phyloP scores from a whole-genome alignment of 2,888 invertebrate genomes.

The Pseudococcus jackbeardsleyi region DNA sequence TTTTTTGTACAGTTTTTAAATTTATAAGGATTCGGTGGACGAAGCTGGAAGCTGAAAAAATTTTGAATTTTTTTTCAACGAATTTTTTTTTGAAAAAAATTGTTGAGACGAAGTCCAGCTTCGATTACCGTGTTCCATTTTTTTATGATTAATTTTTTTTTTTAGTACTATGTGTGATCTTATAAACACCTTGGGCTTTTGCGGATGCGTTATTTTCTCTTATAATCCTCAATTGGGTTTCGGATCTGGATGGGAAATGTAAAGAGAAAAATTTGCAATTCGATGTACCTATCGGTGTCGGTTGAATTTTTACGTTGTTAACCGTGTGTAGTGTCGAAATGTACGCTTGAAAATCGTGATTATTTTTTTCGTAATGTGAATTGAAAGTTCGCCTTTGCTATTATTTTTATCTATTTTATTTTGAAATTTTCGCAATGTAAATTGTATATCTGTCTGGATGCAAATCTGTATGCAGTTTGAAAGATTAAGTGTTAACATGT shows the following conservation, averaged over 20 bases:
- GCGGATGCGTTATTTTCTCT: conserved; percentile 64
- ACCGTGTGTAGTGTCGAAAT: background rate
- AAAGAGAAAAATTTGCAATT: background rate
- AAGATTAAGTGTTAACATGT: background rate
- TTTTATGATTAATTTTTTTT: background rate
- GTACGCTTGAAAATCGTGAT: conserved; percentile 20
- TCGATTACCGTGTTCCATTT: background rate
- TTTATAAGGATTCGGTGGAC: background rate
- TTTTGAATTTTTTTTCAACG: background rate
- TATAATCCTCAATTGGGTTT: conserved; percentile 49
- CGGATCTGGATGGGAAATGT: background rate
- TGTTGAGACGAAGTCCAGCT: background rate
- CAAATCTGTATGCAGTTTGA: conserved; percentile 11
- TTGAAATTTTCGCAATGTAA: background rate
- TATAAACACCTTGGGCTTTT: conserved; percentile 62
- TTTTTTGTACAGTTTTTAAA: conserved; percentile 36
- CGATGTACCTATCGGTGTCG: background rate
- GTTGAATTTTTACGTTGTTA: conserved; percentile 25
- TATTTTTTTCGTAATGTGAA: conserved; percentile 2
- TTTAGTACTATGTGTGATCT: conserved; percentile 18
- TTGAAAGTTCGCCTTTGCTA: conserved; percentile 30
- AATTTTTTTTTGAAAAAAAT: background rate
- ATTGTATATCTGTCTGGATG: background rate
- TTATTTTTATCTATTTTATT: background rate
- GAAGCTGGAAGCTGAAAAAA: background rate